Conservation (phyloP, 1,140 invertebrate genomes). For the Aphaenogaster ashmeadi region DNA sequence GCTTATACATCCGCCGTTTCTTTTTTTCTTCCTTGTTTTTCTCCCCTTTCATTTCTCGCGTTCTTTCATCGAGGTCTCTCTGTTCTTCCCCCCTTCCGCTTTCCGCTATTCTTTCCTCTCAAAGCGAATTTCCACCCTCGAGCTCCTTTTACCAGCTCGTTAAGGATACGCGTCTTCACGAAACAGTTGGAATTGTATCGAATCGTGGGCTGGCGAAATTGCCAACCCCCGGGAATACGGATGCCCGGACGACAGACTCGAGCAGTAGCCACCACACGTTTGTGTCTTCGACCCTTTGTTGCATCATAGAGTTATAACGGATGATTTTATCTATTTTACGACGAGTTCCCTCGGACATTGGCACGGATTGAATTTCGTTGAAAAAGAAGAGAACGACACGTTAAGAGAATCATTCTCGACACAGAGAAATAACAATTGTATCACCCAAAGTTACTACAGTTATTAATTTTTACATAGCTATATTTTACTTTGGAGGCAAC, state of each 20-base stretch:
- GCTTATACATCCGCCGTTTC: constrained; percentile 47
- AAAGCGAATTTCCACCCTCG: not conserved
- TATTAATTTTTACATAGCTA: not conserved
- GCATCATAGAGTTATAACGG: constrained; percentile 21
- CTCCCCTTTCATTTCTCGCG: not conserved
- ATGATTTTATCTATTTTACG: constrained; percentile 32
- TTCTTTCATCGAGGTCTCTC: not conserved
- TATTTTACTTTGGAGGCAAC: not conserved
- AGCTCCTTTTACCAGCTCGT: constrained; percentile 58
- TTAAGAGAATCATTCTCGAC: not conserved
- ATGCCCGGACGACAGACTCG: constrained; percentile 20
- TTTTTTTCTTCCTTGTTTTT: not conserved
- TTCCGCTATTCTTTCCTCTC: not conserved
- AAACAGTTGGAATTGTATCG: constrained; percentile 54
- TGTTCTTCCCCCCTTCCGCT: not conserved
- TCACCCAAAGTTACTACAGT: not conserved
- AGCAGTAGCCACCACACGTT: not conserved
- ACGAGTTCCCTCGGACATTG: not conserved
- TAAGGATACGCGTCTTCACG: constrained; percentile 55
- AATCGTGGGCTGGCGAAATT: constrained; percentile 62
- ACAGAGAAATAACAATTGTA: not conserved
- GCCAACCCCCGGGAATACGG: constrained; percentile 23
- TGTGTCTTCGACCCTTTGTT: constrained; percentile 13
- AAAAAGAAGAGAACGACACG: not conserved
- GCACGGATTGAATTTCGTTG: not conserved